A percentile compares a stretch with the other conserved stretches of the same genome.
Evolutionary conservation across 2,797 vertebrate species (phyloP).

Genomic region (Takifugu rubripes): DNA sequence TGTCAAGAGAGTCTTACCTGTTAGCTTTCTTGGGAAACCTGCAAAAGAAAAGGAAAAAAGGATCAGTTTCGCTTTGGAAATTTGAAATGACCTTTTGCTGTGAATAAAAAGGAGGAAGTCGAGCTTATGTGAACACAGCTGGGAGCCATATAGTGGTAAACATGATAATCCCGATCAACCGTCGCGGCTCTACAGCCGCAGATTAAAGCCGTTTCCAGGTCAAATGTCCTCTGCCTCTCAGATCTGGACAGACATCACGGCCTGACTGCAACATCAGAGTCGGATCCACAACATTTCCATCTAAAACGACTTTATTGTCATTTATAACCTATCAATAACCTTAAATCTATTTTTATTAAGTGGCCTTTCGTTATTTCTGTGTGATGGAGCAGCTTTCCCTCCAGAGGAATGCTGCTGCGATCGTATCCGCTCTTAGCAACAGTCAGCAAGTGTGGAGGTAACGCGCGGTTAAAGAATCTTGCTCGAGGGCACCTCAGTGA

Average conservation of each 20-base stretch:
- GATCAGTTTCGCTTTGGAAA: constrained; percentile 18
- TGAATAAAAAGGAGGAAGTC: constrained; percentile 16
- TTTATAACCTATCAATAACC: no score
- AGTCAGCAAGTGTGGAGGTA: no score
- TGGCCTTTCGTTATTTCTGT: neutral
- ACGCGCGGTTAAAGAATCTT: neutral
- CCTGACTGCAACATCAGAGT: constrained; percentile 44
- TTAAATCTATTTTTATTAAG: no score
- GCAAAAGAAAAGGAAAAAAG: constrained; percentile 59
- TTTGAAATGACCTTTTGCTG: constrained; percentile 2
- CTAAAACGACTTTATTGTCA: neutral
- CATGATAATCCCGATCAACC: constrained; percentile 69
- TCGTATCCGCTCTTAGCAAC: no score
- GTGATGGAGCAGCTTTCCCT: no score
- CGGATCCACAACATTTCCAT: constrained; percentile 22
- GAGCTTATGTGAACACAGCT: neutral
- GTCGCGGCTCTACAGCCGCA: constrained; percentile 56
- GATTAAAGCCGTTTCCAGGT: constrained; percentile 74
- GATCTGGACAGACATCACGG: constrained; percentile 35
- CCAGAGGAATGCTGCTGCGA: no score
- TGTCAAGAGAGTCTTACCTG: constrained; percentile 77
- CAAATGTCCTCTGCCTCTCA: constrained; percentile 53
- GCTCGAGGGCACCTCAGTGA: constrained; percentile 4
- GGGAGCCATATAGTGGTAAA: constrained; percentile 50
- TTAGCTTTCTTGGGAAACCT: constrained; percentile 98